phyloP scores from a whole-genome alignment of 2,797 vertebrate species.

The Poeciliopsis gracilis region DNA sequence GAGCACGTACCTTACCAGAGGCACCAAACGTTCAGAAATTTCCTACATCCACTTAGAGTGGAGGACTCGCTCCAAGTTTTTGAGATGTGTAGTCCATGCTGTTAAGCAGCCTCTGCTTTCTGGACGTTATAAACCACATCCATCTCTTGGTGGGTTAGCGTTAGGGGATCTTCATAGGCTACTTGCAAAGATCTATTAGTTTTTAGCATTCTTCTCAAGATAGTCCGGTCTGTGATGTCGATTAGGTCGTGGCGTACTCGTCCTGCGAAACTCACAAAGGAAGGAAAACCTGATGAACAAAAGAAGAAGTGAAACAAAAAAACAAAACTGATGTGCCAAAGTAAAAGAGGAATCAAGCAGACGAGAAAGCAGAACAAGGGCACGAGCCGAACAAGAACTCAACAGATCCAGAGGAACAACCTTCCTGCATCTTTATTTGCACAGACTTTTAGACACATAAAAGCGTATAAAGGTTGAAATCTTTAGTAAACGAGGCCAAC shows the following conservation, averaged over 20 bases:
- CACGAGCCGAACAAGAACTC: not conserved
- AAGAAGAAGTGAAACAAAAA: not conserved
- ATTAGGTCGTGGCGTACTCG: not conserved
- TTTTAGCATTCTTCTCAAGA: not conserved
- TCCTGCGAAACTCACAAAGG: not conserved
- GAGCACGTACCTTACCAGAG: not conserved
- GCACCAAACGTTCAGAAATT: not conserved
- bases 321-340: not conserved
- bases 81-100: not conserved
- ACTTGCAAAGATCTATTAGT: not conserved
- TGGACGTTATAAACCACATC: not conserved
- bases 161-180: not conserved
- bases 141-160: not conserved
- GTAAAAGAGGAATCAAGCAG: conserved; percentile 2
- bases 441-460: not conserved
- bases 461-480: not conserved
- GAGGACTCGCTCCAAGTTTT: not conserved
- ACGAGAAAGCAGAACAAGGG: conserved; percentile 7
- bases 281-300: not conserved
- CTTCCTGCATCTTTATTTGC: not conserved
- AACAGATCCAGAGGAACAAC: not conserved
- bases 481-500: not conserved
- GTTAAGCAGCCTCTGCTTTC: no score
- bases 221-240: not conserved
- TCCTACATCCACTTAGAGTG: not conserved